Conservation (phyloP, 2,113 vertebrate species). For the Antechinus stuartii region DNA sequence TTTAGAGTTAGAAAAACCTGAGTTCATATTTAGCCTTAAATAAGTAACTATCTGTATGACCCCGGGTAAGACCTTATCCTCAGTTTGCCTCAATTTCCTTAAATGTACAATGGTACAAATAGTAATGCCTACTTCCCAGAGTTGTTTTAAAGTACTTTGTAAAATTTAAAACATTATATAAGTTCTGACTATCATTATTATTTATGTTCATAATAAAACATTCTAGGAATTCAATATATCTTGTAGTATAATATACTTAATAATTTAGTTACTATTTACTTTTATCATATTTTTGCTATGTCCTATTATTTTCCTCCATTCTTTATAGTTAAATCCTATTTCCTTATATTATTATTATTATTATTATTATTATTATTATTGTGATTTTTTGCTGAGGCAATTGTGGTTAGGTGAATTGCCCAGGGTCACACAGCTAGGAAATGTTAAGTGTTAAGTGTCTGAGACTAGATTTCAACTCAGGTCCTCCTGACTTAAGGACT, state of each 20-base stretch:
- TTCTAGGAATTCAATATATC: not conserved
- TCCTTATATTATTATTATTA: not conserved
- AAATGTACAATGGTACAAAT: not conserved
- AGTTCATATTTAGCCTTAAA: not conserved
- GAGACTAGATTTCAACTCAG: no score
- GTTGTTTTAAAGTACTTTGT: not conserved
- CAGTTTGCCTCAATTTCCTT: not conserved
- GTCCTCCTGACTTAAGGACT: no score
- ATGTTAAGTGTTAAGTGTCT: no score
- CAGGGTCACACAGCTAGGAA: no score
- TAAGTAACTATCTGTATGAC: not conserved
- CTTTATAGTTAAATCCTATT: not conserved
- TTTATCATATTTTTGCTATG: not conserved
- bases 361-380: no score
- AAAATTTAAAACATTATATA: not conserved
- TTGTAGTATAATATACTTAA: not conserved
- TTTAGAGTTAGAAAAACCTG: not conserved
- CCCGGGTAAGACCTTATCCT: not conserved
- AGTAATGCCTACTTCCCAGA: not conserved
- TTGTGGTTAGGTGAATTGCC: no score
- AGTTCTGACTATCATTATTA: not conserved
- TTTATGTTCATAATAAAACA: not conserved
- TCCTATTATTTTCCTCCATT: not conserved
- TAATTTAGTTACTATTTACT: not conserved
- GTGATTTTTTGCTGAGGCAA: no score